phyloP scores from a whole-genome alignment of 2,888 invertebrate species.

The Nemurella pictetii region DNA sequence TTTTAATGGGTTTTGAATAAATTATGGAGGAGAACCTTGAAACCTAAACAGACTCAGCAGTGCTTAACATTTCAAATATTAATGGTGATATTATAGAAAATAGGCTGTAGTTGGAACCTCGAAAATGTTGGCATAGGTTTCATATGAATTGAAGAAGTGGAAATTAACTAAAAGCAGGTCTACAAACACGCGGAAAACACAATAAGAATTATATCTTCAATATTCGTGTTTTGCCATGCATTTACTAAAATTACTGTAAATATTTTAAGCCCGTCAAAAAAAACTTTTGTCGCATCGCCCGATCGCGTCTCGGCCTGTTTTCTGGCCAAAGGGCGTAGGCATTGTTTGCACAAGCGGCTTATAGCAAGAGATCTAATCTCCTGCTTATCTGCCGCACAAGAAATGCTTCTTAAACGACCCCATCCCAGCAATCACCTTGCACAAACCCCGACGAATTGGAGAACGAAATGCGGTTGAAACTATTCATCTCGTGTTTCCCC shows the following conservation, averaged over 20 bases:
- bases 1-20: not conserved
- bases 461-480: not conserved
- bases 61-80: no score
- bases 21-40: no score
- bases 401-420: not conserved
- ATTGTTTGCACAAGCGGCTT: not conserved
- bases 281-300: not conserved
- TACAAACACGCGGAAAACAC: no score
- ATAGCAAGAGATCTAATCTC: not conserved
- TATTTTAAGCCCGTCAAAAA: not conserved
- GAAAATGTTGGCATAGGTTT: no score
- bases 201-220: no score
- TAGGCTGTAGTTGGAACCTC: no score
- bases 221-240: no score
- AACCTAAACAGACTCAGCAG: no score
- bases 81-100: no score
- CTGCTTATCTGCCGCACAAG: not conserved
- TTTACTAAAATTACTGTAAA: not conserved
- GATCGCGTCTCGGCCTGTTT: not conserved
- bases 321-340: not conserved
- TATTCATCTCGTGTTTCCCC: not conserved
- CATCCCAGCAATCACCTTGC: not conserved
- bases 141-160: no score
- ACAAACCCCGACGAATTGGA: not conserved
- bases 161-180: no score